phyloP scores from a whole-genome alignment of 2,113 vertebrate species.

The Rhipidura dahli region DNA sequence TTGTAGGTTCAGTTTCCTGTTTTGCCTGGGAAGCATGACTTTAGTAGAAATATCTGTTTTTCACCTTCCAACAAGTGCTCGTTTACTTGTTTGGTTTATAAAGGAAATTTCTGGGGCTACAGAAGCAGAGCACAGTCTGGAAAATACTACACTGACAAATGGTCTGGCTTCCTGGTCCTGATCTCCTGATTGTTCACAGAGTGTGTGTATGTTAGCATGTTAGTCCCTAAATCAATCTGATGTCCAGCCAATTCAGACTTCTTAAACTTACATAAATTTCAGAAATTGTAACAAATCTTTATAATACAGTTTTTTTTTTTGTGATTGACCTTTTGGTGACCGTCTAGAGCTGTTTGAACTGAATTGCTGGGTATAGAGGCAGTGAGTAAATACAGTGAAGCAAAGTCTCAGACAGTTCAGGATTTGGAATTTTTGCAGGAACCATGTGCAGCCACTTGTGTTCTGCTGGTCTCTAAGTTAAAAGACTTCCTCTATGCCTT shows the following conservation, averaged over 20 bases:
- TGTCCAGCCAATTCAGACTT: background rate
- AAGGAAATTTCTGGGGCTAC: background rate
- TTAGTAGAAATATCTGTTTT: background rate
- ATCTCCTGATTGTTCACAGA: background rate
- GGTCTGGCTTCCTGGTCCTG: background rate
- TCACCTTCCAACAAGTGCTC: background rate
- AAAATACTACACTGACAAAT: background rate
- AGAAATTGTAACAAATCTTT: background rate
- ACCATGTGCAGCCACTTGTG: accelerated
- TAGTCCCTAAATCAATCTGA: background rate
- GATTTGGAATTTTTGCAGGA: background rate
- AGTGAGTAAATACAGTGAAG: background rate
- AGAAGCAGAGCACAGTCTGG: background rate
- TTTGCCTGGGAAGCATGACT: background rate
- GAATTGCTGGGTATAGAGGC: accelerated
- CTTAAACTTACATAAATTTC: background rate
- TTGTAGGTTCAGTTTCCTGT: background rate
- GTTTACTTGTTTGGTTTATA: background rate
- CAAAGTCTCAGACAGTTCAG: background rate
- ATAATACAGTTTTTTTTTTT: background rate
- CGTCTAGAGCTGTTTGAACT: background rate
- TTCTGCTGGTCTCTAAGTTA: background rate
- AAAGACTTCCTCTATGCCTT: background rate
- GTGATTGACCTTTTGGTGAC: background rate
- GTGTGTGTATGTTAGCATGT: accelerated